phyloP scores from a whole-genome alignment of 2,113 vertebrate species.

The Regulus satrapa region DNA sequence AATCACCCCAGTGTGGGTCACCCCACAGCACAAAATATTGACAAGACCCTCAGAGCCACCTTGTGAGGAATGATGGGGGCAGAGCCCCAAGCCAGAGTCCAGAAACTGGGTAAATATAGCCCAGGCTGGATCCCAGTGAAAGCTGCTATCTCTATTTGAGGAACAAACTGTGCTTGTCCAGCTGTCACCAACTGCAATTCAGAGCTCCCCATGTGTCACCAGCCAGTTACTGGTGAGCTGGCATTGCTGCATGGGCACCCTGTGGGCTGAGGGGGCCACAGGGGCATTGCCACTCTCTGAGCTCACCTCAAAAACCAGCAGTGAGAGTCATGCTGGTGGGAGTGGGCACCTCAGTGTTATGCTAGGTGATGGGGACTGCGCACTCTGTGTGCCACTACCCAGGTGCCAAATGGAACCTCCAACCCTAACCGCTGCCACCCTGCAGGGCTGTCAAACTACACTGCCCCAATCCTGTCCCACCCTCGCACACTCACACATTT shows the following conservation, averaged over 20 bases:
- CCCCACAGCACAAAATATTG: rapidly evolving
- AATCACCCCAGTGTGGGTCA: neutral
- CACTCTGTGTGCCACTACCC: neutral
- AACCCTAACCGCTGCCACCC: rapidly evolving
- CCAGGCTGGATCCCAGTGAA: neutral
- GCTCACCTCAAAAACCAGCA: neutral
- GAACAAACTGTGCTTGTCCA: neutral
- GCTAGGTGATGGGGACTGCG: neutral
- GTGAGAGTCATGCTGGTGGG: neutral
- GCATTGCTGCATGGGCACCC: rapidly evolving
- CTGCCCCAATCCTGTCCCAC: neutral
- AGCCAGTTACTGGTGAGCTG: neutral
- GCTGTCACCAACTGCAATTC: neutral
- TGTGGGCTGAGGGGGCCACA: no score
- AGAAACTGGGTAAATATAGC: neutral
- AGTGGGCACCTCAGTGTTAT: neutral
- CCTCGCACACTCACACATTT: neutral
- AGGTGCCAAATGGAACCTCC: neutral
- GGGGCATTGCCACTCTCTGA: neutral
- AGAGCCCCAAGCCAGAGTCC: neutral
- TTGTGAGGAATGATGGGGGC: rapidly evolving
- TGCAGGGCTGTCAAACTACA: neutral
- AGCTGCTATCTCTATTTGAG: conserved; percentile 21
- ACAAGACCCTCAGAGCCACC: neutral
- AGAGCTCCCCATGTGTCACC: neutral